Conservation (phyloP, 2,888 invertebrate genomes). For the Elysia crispata region DNA sequence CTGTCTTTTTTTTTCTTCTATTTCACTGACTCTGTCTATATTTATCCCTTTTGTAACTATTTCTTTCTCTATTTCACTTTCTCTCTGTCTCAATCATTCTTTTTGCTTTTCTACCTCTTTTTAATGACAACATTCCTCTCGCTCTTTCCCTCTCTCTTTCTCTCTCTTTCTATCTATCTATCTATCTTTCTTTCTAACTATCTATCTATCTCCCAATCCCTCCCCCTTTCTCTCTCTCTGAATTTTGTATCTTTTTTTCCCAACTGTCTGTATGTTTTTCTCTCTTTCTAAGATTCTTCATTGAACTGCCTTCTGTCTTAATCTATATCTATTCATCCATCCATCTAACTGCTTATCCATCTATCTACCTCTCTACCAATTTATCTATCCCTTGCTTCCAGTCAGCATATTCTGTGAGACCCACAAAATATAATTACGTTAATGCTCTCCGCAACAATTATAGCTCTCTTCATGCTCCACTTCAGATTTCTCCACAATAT, state of each 20-base stretch:
- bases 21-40: too few species aligned
- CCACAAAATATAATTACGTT: too few species aligned
- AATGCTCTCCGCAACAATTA: too few species aligned
- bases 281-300: not conserved
- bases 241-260: conserved; percentile 6
- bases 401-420: not conserved
- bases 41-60: too few species aligned
- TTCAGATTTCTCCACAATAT: too few species aligned
- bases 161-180: conserved; percentile 31
- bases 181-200: conserved; percentile 30
- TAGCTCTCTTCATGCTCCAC: not conserved
- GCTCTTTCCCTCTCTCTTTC: conserved; percentile 27
- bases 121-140: not conserved
- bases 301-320: not conserved
- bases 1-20: too few species aligned
- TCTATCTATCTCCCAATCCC: conserved; percentile 6
- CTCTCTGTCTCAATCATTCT: too few species aligned
- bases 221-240: conserved; percentile 12
- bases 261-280: not conserved
- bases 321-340: not conserved
- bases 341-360: not conserved
- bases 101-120: not conserved
- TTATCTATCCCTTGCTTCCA: not conserved
- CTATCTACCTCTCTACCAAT: not conserved
- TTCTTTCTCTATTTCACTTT: too few species aligned